Evolutionary conservation across 2,797 vertebrate species (phyloP).

Genomic region (Urophycis tenuis): DNA sequence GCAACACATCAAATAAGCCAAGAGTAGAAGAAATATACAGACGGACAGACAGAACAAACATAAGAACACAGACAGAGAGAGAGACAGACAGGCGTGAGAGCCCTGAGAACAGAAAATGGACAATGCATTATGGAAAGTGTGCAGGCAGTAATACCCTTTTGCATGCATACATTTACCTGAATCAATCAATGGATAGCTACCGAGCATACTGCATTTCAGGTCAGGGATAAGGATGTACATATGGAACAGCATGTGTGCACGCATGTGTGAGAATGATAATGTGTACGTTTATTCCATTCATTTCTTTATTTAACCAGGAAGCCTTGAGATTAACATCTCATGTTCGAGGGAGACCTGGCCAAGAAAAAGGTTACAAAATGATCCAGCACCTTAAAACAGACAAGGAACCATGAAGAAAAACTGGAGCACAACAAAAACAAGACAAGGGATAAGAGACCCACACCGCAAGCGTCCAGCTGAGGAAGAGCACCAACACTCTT

Average conservation of each 20-base stretch:
- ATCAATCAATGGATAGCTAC: constrained; percentile 9
- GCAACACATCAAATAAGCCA: constrained; percentile 15
- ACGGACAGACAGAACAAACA: too few species aligned
- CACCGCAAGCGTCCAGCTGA: too few species aligned
- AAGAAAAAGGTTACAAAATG: too few species aligned
- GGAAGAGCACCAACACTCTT: too few species aligned
- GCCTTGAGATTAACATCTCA: background rate
- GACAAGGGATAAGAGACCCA: too few species aligned
- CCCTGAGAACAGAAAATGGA: background rate
- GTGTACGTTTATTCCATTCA: background rate
- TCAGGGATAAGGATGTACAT: constrained; percentile 29
- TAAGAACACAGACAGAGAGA: background rate
- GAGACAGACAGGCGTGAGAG: background rate
- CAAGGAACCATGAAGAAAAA: too few species aligned
- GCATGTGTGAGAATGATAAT: constrained; percentile 1
- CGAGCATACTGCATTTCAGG: constrained; percentile 5
- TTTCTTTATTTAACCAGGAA: background rate
- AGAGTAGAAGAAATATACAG: constrained; percentile 2
- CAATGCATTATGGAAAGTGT: background rate
- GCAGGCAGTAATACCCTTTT: background rate
- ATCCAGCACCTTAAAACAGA: too few species aligned
- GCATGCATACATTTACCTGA: background rate
- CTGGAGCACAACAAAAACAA: too few species aligned
- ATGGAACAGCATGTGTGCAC: background rate
- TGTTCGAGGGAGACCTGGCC: too few species aligned